Evolutionary conservation across 2,113 vertebrate species (phyloP).

Genomic region (Oreochromis niloticus): DNA sequence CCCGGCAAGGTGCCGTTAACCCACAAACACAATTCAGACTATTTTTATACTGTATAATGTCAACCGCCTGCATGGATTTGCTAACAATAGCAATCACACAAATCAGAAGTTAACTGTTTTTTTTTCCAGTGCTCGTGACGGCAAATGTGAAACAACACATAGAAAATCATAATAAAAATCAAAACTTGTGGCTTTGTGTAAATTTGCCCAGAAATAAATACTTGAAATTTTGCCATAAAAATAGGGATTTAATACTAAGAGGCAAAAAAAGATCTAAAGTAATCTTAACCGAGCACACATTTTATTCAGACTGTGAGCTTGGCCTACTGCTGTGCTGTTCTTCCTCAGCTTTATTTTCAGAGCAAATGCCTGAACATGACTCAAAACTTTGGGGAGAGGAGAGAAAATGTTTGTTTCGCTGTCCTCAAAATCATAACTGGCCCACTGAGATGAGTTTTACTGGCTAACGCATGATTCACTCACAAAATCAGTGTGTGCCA

Average conservation of each 20-base stretch:
- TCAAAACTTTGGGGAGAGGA: background rate
- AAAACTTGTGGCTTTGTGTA: background rate
- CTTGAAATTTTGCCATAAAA: background rate
- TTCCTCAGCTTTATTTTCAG: background rate
- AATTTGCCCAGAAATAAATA: background rate
- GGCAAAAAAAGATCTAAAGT: constrained; percentile 12
- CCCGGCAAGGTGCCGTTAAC: background rate
- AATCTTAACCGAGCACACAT: background rate
- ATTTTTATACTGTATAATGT: background rate
- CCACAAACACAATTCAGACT: background rate
- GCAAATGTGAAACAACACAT: background rate
- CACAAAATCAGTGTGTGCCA: background rate
- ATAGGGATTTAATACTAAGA: constrained; percentile 10
- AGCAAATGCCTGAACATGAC: background rate
- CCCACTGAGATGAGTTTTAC: background rate
- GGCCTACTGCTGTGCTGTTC: background rate
- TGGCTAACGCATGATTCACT: background rate
- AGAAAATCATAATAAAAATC: background rate
- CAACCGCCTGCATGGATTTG: background rate
- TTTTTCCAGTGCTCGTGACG: background rate
- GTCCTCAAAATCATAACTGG: background rate
- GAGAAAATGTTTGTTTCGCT: background rate
- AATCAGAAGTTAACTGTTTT: background rate
- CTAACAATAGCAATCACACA: background rate
- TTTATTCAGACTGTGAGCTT: background rate